phyloP scores from a whole-genome alignment of 2,888 invertebrate species.

The Tuta absoluta region DNA sequence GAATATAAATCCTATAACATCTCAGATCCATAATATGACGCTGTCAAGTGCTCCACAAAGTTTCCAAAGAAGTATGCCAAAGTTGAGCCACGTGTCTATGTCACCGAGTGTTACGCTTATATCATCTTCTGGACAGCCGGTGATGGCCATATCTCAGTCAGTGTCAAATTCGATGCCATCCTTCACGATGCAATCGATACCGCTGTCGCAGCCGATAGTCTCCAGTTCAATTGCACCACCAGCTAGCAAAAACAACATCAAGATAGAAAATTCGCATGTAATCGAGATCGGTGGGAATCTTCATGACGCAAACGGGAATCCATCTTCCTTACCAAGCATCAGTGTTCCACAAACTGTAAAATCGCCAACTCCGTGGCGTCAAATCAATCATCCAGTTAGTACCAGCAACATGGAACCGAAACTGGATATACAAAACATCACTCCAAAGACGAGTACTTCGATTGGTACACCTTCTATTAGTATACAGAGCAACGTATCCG shows the following conservation, averaged over 20 bases:
- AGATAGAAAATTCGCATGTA: constrained; percentile 72
- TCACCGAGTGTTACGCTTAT: constrained; percentile 72
- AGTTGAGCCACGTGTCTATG: constrained; percentile 66
- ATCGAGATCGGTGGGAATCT: constrained; percentile 76
- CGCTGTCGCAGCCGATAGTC: constrained; percentile 74
- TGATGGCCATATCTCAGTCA: constrained; percentile 76
- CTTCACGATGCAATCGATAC: constrained; percentile 72
- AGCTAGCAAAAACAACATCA: constrained; percentile 63
- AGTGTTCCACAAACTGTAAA: constrained; percentile 74
- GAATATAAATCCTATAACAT: constrained; percentile 74
- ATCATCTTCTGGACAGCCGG: constrained; percentile 72
- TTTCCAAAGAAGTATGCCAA: constrained; percentile 63
- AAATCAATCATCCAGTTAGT: constrained; percentile 54
- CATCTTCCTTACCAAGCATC: constrained; percentile 66
- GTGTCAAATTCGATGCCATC: constrained; percentile 63
- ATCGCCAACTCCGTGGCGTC: constrained; percentile 75
- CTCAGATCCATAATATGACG: constrained; percentile 73
- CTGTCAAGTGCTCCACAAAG: constrained; percentile 65
- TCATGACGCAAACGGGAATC: constrained; percentile 60
- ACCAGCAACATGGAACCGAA: constrained; percentile 57
- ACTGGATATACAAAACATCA: constrained; percentile 65
- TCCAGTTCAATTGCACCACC: constrained; percentile 74
- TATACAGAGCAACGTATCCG: constrained; percentile 55
- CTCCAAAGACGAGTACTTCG: constrained; percentile 56
- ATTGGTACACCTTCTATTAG: constrained; percentile 57